Conservation (phyloP, 1,140 invertebrate genomes). For the Drosophila quadrilineata region DNA sequence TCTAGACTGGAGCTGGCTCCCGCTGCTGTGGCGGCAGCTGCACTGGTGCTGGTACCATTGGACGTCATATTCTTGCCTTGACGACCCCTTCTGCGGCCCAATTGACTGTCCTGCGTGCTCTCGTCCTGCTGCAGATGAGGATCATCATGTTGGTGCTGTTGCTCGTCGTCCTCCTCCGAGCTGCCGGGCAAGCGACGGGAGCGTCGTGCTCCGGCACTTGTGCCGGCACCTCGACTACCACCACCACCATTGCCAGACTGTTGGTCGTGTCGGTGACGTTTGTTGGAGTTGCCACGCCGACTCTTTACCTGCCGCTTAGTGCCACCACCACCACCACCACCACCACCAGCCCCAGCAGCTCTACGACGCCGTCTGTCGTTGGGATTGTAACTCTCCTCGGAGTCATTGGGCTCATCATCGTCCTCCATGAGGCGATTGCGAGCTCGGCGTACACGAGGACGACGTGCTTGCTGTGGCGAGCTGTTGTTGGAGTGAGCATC, state of each 20-base stretch:
- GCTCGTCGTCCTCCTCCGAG: slow-evolving; percentile 56
- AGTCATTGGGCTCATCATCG: slow-evolving; percentile 65
- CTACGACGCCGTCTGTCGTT: slow-evolving; percentile 51
- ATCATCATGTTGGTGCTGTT: slow-evolving; percentile 54
- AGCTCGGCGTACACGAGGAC: slow-evolving; percentile 30
- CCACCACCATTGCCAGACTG: neutral
- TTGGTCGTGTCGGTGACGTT: slow-evolving; percentile 28
- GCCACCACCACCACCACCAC: too few relatives aligned
- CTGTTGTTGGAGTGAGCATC: slow-evolving; percentile 51
- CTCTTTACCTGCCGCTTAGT: slow-evolving; percentile 24
- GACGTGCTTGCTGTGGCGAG: slow-evolving; percentile 44
- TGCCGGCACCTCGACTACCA: slow-evolving; percentile 3
- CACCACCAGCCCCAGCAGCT: slow-evolving; percentile 12
- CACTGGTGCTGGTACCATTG: slow-evolving; percentile 53
- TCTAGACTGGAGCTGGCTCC: slow-evolving; percentile 35
- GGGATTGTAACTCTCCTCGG: slow-evolving; percentile 81
- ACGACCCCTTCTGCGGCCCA: slow-evolving; percentile 57
- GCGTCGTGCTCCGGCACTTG: slow-evolving; percentile 32
- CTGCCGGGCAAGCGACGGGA: slow-evolving; percentile 49
- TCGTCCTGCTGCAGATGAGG: slow-evolving; percentile 64
- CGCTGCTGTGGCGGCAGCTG: slow-evolving; percentile 40
- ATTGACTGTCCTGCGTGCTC: slow-evolving; percentile 71
- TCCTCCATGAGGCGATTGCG: slow-evolving; percentile 36
- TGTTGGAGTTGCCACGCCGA: slow-evolving; percentile 23
- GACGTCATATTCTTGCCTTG: slow-evolving; percentile 13